Evolutionary conservation across 2,888 invertebrate species (phyloP).

Genomic region (Maniola hyperantus): DNA sequence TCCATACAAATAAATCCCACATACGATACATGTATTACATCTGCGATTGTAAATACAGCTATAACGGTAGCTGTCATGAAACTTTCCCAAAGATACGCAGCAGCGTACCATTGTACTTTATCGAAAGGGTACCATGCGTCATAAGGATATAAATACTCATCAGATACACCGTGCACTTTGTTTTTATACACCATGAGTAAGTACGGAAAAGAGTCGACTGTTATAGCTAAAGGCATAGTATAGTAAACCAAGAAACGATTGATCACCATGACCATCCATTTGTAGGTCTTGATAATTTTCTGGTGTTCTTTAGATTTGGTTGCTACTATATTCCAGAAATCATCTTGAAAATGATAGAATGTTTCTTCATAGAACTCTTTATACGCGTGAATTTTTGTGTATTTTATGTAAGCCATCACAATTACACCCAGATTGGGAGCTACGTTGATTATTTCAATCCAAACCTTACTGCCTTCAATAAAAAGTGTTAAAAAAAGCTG

Average conservation of each 20-base stretch:
- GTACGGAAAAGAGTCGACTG: constrained; percentile 62
- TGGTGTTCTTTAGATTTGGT: constrained; percentile 48
- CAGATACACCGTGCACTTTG: constrained; percentile 44
- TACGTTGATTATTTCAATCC: constrained; percentile 62
- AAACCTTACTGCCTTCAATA: constrained; percentile 53
- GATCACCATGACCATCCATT: constrained; percentile 47
- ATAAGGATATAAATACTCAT: constrained; percentile 61
- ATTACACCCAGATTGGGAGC: constrained; percentile 68
- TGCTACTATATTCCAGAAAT: constrained; percentile 57
- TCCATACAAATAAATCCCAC: constrained; percentile 67
- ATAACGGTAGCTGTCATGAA: constrained; percentile 64
- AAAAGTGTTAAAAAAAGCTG: constrained; percentile 58
- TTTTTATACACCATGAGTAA: constrained; percentile 62
- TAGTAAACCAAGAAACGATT: constrained; percentile 59
- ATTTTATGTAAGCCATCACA: constrained; percentile 60
- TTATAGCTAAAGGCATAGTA: constrained; percentile 49
- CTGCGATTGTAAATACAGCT: constrained; percentile 54
- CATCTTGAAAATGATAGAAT: constrained; percentile 54
- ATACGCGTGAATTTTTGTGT: constrained; percentile 54
- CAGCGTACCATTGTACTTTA: constrained; percentile 62
- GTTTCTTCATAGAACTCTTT: constrained; percentile 54
- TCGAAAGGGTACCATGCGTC: constrained; percentile 75
- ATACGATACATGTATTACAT: constrained; percentile 58
- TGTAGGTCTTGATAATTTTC: constrained; percentile 52
- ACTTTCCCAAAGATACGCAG: constrained; percentile 66